Conservation (phyloP, 2,888 invertebrate species). For the Neoscelio sp. region DNA sequence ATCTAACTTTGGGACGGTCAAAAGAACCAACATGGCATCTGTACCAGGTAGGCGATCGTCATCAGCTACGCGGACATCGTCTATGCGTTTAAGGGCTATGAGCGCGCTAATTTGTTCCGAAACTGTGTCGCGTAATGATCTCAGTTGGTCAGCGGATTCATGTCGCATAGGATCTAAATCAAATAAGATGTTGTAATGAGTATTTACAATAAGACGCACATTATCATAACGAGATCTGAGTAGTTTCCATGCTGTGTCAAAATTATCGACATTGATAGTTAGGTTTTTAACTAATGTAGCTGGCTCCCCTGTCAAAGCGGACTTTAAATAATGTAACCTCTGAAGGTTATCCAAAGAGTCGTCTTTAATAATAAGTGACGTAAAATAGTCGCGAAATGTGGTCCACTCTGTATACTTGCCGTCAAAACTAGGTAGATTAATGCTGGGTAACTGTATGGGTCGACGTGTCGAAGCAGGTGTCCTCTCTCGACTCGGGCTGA, state of each 20-base stretch:
- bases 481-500: too few relatives aligned
- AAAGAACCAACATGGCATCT: not conserved
- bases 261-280: not conserved
- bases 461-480: not conserved
- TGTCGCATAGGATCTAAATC: not conserved
- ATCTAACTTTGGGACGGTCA: conserved; percentile 1
- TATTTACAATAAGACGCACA: not conserved
- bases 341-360: not conserved
- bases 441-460: too few relatives aligned
- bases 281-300: not conserved
- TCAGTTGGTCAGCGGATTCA: not conserved
- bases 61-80: not conserved
- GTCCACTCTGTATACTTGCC: conserved; percentile 13
- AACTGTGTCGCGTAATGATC: not conserved
- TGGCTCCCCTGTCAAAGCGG: not conserved
- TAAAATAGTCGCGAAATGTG: conserved; percentile 2
- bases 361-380: not conserved
- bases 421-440: conserved; percentile 3
- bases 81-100: not conserved
- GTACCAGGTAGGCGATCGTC: not conserved
- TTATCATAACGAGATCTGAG: not conserved
- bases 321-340: conserved; percentile 14
- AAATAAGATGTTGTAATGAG: not conserved
- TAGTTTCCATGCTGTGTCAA: not conserved
- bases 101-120: not conserved